Percentiles rank a stretch among this genome's conserved stretches.
Evolutionary conservation across 1,140 invertebrate species (phyloP).

Genomic region (Apocrypta bakeri): DNA sequence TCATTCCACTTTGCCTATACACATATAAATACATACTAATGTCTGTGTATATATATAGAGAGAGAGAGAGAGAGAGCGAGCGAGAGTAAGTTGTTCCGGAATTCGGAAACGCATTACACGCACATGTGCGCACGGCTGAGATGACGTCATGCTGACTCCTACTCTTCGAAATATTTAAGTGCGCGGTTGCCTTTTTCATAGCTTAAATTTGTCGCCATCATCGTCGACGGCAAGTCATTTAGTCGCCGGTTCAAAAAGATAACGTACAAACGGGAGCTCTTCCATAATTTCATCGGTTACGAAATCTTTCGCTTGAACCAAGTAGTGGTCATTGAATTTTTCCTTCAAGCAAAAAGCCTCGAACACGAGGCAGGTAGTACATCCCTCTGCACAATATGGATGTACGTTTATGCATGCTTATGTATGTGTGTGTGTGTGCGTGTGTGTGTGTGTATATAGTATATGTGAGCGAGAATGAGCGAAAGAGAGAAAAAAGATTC

Average conservation of each 20-base stretch:
- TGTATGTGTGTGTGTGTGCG: too few species aligned
- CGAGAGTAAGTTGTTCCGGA: not conserved
- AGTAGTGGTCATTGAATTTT: not conserved
- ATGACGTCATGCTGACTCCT: not conserved
- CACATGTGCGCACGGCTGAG: not conserved
- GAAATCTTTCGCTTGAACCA: not conserved
- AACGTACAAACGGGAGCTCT: not conserved
- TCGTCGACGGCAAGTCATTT: not conserved
- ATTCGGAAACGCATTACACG: not conserved
- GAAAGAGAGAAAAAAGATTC: not conserved
- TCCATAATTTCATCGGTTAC: not conserved
- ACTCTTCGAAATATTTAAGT: not conserved
- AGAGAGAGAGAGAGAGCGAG: not conserved
- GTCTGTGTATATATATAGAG: too few species aligned
- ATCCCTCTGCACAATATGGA: not conserved
- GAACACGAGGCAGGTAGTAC: not conserved
- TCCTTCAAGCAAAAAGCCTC: too few species aligned
- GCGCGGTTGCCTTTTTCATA: not conserved
- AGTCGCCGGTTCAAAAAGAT: not conserved
- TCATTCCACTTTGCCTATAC: not conserved
- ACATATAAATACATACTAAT: too few species aligned
- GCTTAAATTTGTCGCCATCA: not conserved
- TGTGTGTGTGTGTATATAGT: too few species aligned
- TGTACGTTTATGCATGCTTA: too few species aligned
- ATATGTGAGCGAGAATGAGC: too few species aligned